Conservation (phyloP, 2,113 vertebrate species). For the Malurus melanocephalus region DNA sequence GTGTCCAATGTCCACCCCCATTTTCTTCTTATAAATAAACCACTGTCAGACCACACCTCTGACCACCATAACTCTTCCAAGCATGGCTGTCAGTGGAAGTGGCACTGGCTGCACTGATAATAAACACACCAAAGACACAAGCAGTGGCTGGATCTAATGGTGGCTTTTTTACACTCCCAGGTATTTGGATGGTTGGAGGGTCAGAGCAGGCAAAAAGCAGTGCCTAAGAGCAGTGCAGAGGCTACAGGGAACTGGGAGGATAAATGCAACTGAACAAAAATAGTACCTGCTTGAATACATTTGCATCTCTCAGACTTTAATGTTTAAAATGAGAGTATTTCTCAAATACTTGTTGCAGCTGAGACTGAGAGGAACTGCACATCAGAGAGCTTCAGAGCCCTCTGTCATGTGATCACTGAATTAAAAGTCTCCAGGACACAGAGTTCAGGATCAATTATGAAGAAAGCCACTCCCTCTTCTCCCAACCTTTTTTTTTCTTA, state of each 20-base stretch:
- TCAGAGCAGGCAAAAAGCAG: not conserved
- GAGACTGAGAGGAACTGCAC: not conserved
- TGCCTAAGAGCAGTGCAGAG: not conserved
- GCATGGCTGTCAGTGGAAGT: not conserved
- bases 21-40: not conserved
- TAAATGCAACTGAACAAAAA: not conserved
- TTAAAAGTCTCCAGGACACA: not conserved
- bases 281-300: not conserved
- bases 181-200: not conserved
- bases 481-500: not conserved
- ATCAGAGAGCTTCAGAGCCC: not conserved
- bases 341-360: not conserved
- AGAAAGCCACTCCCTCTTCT: not conserved
- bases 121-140: fast-evolving
- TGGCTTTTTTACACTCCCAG: not conserved
- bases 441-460: not conserved
- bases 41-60: not conserved
- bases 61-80: not conserved
- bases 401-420: not conserved
- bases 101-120: not conserved
- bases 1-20: not conserved
- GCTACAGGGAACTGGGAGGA: not conserved
- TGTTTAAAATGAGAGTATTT: not conserved
- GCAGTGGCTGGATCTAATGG: not conserved
- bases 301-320: not conserved